Evolutionary conservation across 2,113 vertebrate genomes (phyloP).

Genomic region (Ctenodactylus gundi): DNA sequence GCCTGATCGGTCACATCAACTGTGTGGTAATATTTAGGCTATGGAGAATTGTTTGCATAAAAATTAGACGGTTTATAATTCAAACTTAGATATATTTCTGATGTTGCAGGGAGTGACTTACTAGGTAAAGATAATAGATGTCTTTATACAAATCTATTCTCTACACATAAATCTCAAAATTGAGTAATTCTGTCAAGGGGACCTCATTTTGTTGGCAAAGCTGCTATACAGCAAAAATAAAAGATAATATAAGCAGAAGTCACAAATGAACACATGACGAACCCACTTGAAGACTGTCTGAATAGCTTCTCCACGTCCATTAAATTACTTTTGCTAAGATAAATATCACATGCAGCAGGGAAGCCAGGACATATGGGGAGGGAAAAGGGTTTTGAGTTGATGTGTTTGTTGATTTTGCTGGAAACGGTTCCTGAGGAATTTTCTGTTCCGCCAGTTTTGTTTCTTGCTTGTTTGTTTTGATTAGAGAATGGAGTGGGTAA

Average conservation of each 20-base stretch:
- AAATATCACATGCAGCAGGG: not conserved
- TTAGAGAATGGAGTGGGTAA: not conserved
- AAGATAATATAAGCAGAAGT: not conserved
- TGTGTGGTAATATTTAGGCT: not conserved
- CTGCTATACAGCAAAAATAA: not conserved
- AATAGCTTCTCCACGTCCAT: not conserved
- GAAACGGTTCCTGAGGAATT: not conserved
- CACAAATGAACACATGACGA: not conserved
- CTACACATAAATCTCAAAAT: not conserved
- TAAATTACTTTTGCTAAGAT: not conserved
- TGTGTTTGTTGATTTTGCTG: not conserved
- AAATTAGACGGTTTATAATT: not conserved
- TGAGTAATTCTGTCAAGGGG: not conserved
- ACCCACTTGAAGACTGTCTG: not conserved
- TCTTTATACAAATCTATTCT: not conserved
- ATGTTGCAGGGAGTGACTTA: not conserved
- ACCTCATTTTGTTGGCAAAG: not conserved
- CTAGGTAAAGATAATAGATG: not conserved
- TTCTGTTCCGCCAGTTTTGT: not conserved
- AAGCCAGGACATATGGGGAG: fast-evolving
- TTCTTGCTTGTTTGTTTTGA: not conserved
- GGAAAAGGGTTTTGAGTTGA: not conserved
- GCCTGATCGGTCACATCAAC: not conserved
- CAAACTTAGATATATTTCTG: not conserved
- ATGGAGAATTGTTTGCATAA: not conserved